These are phyloP conservation scores for Calephelis nemesis DNA, from an alignment of 1,140 invertebrate species.

Conservation along the genomic window DNA sequence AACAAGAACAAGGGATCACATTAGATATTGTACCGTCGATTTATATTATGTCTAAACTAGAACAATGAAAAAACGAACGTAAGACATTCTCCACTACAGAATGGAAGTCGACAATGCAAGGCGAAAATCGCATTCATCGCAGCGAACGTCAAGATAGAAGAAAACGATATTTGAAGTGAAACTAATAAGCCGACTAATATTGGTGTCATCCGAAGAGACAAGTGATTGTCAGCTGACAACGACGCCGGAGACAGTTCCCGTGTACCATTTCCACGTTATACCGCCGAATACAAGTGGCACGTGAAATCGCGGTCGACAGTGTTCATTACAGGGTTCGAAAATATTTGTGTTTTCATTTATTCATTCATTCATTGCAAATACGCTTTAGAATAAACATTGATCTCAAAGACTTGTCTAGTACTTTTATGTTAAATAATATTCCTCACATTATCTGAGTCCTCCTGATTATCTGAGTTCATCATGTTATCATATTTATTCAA, in stretches of 20 bases:
- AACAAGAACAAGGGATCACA: constrained; percentile 76
- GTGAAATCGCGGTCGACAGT: not conserved
- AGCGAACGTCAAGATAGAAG: constrained; percentile 53
- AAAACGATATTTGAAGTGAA: constrained; percentile 46
- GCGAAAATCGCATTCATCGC: constrained; percentile 60
- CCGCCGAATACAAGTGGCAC: not conserved
- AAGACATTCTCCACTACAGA: constrained; percentile 70
- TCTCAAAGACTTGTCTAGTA: not conserved
- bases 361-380: too few species aligned
- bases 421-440: not conserved
- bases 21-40: constrained; percentile 22
- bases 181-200: constrained; percentile 65
- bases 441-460: too few species aligned
- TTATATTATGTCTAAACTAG: constrained; percentile 40
- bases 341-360: too few species aligned
- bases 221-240: constrained; percentile 48
- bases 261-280: constrained; percentile 1
- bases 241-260: constrained; percentile 58
- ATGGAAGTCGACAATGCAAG: constrained; percentile 65
- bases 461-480: too few species aligned
- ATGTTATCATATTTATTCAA: too few species aligned
- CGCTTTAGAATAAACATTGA: too few species aligned
- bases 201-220: constrained; percentile 49
- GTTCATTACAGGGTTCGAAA: constrained; percentile 2
- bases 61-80: constrained; percentile 59